phyloP scores from a whole-genome alignment of 1,140 invertebrate species.

The Colletes latitarsis region DNA sequence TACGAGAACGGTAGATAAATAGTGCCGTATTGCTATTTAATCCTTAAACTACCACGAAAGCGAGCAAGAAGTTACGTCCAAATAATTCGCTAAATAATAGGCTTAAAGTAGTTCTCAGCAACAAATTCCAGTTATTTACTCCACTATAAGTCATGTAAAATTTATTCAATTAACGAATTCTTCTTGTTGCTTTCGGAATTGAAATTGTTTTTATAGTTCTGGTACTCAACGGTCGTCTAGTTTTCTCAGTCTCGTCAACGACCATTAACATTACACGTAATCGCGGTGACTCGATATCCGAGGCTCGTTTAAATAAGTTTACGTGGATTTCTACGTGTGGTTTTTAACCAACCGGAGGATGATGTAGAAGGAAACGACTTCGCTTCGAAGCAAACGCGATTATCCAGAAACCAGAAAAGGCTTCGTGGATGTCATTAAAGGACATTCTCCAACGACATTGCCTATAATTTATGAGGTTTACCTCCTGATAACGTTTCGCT shows the following conservation, averaged over 20 bases:
- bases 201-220: no score
- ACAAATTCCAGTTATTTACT: no score
- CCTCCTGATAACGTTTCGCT: constrained; percentile 58
- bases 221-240: no score
- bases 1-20: no score
- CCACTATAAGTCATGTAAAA: no score
- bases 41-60: background rate
- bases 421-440: constrained; percentile 47
- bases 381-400: constrained; percentile 14
- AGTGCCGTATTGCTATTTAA: no score
- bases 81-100: no score
- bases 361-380: background rate
- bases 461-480: constrained; percentile 48
- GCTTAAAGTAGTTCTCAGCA: no score
- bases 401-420: constrained; percentile 35
- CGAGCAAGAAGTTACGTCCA: no score
- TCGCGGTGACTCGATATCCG: background rate
- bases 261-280: background rate
- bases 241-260: no score
- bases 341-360: background rate
- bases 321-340: background rate
- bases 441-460: constrained; percentile 54
- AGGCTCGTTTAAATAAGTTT: background rate
- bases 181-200: no score
- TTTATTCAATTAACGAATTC: no score